Evolutionary conservation across 2,888 invertebrate species (phyloP), one percentile per base, ranked within the genome.

Genomic region (Ormyrus labotus): DNA sequence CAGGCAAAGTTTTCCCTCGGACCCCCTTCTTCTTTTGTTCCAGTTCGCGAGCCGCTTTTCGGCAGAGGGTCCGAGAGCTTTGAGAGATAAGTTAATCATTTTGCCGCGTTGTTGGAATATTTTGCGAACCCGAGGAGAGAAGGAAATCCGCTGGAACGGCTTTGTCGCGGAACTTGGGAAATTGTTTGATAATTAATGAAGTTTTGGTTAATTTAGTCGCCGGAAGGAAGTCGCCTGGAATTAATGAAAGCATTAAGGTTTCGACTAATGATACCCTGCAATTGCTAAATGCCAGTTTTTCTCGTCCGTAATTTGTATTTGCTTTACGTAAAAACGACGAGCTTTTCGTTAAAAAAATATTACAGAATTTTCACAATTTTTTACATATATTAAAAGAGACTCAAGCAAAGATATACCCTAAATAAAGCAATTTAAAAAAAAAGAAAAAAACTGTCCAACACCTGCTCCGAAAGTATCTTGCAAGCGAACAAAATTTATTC

Each of bases 31-130:
- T 50, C 10, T 34, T 7, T 70, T 65, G 60, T 53, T 57, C 57
- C 53, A 19, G 19, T 19, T 63, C 53, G 53, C 58, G 61, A 8
- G 6, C 51, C 19, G 67, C 61, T 47, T 53, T 58, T 50, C 3
- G n/a, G 45, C n/a, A 1, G 19, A 19, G 64, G 6, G 19, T 1
- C 6, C 47, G 61, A 34, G 58, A 57, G 10, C 69, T 57, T 68
- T 76, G 50, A 19, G 68, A 69, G 48, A 77, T 34, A 60, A 72
- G 76, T 80, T 80, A 72, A 77, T 81, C 77, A 81, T 69, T 81
- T 77, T 73, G 69, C 57, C 72, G 19, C 70, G 68, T 72, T 68
- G 76, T 58, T 77, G 48, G 53, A 55, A 34, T 70, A 80, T 71
- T 75, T 80, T 70, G 34, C 55, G n/a, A 9, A 13, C 13, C 45